A percentile compares a stretch with the other conserved stretches of the same genome.
Conservation (phyloP, 2,797 vertebrate species). For the Anguilla marmorata region DNA sequence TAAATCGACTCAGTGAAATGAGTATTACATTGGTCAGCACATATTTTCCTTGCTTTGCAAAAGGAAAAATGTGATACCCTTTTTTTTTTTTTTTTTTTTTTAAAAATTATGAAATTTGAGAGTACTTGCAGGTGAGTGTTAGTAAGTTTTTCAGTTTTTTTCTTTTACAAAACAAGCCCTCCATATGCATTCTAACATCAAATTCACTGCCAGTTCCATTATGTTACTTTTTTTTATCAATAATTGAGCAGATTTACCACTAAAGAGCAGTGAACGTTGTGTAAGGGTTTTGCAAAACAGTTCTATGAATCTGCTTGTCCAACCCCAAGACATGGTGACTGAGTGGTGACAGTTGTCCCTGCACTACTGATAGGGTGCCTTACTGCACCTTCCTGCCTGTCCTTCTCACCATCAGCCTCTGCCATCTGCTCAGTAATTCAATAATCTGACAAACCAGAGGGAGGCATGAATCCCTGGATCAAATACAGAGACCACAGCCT, state of each 20-base stretch:
- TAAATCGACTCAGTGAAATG: background rate
- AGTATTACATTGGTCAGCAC: background rate
- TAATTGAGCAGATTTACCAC: background rate
- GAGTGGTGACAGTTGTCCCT: background rate
- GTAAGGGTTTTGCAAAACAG: background rate
- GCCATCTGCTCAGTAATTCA: constrained; percentile 68
- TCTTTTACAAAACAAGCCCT: background rate
- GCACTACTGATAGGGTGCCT: background rate
- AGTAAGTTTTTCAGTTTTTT: background rate
- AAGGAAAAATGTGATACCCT: background rate
- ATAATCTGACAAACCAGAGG: constrained; percentile 51
- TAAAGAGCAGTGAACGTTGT: background rate
- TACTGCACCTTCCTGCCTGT: constrained; percentile 18
- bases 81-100: background rate
- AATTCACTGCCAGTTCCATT: background rate
- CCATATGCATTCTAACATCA: background rate
- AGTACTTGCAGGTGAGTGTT: background rate
- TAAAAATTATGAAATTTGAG: background rate
- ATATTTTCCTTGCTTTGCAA: background rate
- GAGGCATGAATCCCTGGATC: constrained; percentile 48
- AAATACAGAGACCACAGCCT: constrained; percentile 45
- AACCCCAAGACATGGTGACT: background rate
- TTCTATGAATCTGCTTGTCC: background rate
- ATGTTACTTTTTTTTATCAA: background rate
- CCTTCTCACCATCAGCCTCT: background rate